Percentiles rank a stretch among this genome's conserved stretches.
phyloP scores from a whole-genome alignment of 92 coral and sea anemone species.

The Parazoanthus swiftii region DNA sequence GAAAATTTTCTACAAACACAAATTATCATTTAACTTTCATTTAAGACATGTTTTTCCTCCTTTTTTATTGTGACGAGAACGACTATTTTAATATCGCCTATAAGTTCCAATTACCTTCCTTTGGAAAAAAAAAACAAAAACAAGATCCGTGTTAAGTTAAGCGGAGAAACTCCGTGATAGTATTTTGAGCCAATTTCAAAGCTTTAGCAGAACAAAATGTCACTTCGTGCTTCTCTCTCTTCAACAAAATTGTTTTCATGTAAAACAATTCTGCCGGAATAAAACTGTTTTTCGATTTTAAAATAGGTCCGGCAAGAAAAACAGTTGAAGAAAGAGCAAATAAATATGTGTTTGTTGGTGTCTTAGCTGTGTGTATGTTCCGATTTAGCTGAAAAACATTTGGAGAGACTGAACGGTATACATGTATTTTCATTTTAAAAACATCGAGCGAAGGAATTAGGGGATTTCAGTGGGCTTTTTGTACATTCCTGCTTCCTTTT shows the following conservation, averaged over 20 bases:
- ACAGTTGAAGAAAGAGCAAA: background rate
- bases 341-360: too few species aligned
- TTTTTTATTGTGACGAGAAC: background rate
- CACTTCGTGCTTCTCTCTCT: background rate
- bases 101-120: constrained; percentile 19
- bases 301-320: background rate
- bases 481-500: background rate
- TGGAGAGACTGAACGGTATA: background rate
- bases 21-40: constrained; percentile 1
- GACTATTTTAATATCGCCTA: constrained; percentile 8
- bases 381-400: too few species aligned
- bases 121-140: background rate
- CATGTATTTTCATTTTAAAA: background rate
- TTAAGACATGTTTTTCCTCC: background rate
- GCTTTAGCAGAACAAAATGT: background rate
- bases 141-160: background rate
- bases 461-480: background rate
- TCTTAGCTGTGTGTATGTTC: background rate
- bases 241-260: background rate
- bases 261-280: background rate
- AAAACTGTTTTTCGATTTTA: background rate
- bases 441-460: background rate
- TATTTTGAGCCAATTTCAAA: constrained; percentile 13
- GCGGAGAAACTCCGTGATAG: background rate
- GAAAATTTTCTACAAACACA: background rate